These are phyloP conservation scores for Paedocypris sp. DNA, from an alignment of 2,113 vertebrate genomes.

Conservation along the genomic window DNA sequence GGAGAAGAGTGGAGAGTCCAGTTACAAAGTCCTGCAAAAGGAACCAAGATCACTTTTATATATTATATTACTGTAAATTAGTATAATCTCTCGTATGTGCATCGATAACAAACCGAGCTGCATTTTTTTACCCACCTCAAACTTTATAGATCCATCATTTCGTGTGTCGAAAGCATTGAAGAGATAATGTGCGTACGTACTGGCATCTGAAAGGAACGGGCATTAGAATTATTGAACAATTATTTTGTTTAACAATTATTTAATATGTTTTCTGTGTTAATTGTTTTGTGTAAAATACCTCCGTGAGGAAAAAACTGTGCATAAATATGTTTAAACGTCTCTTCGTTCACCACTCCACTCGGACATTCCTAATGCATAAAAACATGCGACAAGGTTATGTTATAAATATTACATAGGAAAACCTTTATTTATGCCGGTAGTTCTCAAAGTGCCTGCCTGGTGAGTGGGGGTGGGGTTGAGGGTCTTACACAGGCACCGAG, in stretches of 20 bases:
- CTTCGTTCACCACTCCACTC: conserved; percentile 92
- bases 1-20: conserved; percentile 80
- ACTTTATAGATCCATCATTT: conserved; percentile 91
- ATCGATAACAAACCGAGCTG: too few species aligned
- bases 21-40: conserved; percentile 82
- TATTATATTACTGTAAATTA: background rate
- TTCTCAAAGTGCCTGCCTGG: too few species aligned
- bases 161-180: conserved; percentile 91
- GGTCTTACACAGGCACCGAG: too few species aligned
- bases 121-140: conserved; percentile 73
- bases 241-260: background rate
- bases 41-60: background rate
- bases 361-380: conserved; percentile 77
- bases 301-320: conserved; percentile 97
- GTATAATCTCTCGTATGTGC: too few species aligned
- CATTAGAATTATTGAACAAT: background rate
- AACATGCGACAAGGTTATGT: background rate
- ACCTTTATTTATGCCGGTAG: too few species aligned
- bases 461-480: too few species aligned
- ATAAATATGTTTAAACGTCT: conserved; percentile 97
- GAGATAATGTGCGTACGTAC: conserved; percentile 94
- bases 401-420: background rate
- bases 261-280: background rate
- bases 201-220: conserved; percentile 67
- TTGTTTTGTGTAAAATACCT: conserved; percentile 61